Evolutionary conservation across 2,888 invertebrate genomes (phyloP), one percentile per base, ranked within the genome.

Genomic region (Furcula furcula): DNA sequence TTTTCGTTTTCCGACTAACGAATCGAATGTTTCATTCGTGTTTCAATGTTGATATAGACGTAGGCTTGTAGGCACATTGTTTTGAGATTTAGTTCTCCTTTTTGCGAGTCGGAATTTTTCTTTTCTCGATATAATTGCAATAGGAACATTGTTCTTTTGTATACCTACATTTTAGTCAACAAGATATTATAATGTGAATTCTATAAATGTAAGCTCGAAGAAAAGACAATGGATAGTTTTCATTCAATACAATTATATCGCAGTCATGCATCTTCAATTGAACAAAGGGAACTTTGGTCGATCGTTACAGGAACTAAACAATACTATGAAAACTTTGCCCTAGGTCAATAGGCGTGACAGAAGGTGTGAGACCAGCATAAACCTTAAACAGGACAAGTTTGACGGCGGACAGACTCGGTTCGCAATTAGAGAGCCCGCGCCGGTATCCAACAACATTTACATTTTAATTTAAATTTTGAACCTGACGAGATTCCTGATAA

Each of bases 401-500:
- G 78, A 76, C 78, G 76, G 73, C 74, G 76, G 67, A 59, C 69
- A 66, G 75, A 66, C 74, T 73, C 65, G 56, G 67, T 67, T 76
- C 68, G 75, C 81, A 86, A 86, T 86, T 83, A 86, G 77, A 78
- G 71, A 74, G 77, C 71, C n/a, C n/a, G 73, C 67, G 57, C 62
- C 68, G 72, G 57, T 59, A 23, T 68, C 73, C 68, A 59, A 75
- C 80, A 82, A 79, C 81, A 87, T 87, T 86, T 86, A 85, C 87
- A 88, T 88, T 87, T 86, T 76, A 85, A 87, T 87, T 85, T 82
- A 80, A 87, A 87, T 84, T 82, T 82, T 75, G 75, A 78, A 79
- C 79, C 79, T 81, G 81, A 79, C 80, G 79, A 80, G 81, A 85
- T 86, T 81, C 78, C 64, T 82, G 83, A 85, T 85, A 84, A 86